Evolutionary conservation across 2,888 invertebrate genomes (phyloP).

Genomic region (Margaritifera margaritifera): DNA sequence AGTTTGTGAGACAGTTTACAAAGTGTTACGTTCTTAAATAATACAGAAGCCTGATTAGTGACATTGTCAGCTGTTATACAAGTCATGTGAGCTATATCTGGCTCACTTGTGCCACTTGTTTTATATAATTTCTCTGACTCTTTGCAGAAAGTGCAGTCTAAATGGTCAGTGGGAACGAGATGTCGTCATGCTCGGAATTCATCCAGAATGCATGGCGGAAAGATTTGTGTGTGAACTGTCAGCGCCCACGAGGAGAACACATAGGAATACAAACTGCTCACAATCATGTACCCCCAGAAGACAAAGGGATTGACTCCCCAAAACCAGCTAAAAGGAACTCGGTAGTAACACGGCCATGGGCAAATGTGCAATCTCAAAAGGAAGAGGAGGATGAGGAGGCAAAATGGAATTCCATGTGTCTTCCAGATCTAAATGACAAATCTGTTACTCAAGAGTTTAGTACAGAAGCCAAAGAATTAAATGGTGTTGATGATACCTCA

Average conservation of each 20-base stretch:
- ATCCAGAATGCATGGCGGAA: constrained; percentile 66
- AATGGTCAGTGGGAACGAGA: constrained; percentile 41
- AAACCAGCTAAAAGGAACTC: constrained; percentile 53
- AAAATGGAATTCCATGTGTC: constrained; percentile 37
- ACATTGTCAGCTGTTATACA: no score
- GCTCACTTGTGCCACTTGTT: no score
- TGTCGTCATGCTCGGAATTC: constrained; percentile 60
- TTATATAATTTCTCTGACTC: no score
- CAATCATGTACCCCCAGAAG: not conserved
- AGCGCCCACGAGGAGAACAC: constrained; percentile 57
- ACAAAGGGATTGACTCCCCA: constrained; percentile 37
- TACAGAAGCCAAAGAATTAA: no score
- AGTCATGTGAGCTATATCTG: no score
- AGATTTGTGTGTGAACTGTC: constrained; percentile 64
- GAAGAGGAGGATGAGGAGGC: constrained; percentile 27
- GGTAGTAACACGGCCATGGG: constrained; percentile 38
- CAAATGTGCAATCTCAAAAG: constrained; percentile 15
- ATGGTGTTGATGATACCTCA: no score
- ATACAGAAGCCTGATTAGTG: no score
- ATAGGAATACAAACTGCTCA: not conserved
- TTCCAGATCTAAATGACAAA: constrained; percentile 26
- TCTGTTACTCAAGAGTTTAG: no score
- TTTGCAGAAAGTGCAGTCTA: constrained; percentile 15
- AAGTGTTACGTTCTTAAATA: no score
- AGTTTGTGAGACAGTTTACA: no score